phyloP scores from a whole-genome alignment of 92 coral and sea anemone genomes.

The Montipora capitata region DNA sequence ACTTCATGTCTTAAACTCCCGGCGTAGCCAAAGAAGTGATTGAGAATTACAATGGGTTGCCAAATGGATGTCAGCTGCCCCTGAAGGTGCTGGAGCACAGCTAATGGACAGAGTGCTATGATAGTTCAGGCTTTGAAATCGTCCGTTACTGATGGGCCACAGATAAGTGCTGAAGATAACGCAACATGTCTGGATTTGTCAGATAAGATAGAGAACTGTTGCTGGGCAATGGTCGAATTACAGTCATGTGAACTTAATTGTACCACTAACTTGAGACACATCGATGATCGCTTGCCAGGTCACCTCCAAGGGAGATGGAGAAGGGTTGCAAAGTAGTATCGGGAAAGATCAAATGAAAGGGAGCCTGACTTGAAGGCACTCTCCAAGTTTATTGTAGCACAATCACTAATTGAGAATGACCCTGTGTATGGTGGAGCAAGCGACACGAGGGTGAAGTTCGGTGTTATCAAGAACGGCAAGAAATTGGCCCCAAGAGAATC shows the following conservation, averaged over 20 bases:
- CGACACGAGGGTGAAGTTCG: neutral
- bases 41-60: conserved; percentile 39
- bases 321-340: neutral
- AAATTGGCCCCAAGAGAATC: neutral
- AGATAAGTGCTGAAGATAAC: conserved; percentile 23
- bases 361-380: neutral
- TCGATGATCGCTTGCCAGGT: no score
- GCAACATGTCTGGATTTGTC: conserved; percentile 33
- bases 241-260: no score
- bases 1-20: conserved; percentile 4
- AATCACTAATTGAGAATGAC: conserved; percentile 21
- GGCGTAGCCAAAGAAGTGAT: conserved; percentile 34
- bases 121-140: conserved; percentile 56
- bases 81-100: conserved; percentile 52
- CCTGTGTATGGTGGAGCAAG: conserved; percentile 1
- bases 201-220: neutral
- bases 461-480: neutral
- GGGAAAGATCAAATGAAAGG: neutral
- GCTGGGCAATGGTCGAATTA: no score
- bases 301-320: neutral
- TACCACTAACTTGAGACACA: no score
- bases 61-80: conserved; percentile 60
- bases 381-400: conserved; percentile 26
- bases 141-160: conserved; percentile 38
- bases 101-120: conserved; percentile 60